phyloP scores from a whole-genome alignment of 1,140 invertebrate species.

The Lordiphosa mommai region DNA sequence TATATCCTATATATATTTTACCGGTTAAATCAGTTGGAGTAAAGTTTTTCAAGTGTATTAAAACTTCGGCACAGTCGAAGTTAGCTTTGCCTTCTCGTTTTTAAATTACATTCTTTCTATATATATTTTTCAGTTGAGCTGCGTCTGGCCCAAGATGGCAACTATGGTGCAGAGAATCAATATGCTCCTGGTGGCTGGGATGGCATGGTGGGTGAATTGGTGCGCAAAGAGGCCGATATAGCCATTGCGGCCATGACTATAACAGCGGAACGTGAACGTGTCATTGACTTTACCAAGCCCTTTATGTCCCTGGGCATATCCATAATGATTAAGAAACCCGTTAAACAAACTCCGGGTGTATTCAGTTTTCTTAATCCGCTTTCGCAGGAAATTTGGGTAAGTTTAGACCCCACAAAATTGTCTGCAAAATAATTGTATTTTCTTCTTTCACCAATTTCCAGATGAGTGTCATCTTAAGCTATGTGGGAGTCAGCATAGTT shows the following conservation, averaged over 20 bases:
- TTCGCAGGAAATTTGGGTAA: slow-evolving; percentile 97
- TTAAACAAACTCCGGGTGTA: slow-evolving; percentile 94
- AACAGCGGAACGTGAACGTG: slow-evolving; percentile 94
- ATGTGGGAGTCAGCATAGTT: slow-evolving; percentile 97
- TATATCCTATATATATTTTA: too few relatives aligned
- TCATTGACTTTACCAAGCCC: slow-evolving; percentile 98
- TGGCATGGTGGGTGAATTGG: slow-evolving; percentile 97
- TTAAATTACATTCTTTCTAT: slow-evolving; percentile 2
- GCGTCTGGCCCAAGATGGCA: slow-evolving; percentile 89
- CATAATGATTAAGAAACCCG: slow-evolving; percentile 97
- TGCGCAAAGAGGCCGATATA: slow-evolving; percentile 97
- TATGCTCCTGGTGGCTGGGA: slow-evolving; percentile 91
- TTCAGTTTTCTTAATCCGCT: slow-evolving; percentile 98
- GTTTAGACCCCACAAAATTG: neutral
- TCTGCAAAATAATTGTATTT: neutral
- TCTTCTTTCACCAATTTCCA: slow-evolving; percentile 43
- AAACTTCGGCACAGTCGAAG: too few relatives aligned
- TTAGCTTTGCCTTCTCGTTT: too few relatives aligned
- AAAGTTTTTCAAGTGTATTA: too few relatives aligned
- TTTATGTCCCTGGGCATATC: slow-evolving; percentile 99
- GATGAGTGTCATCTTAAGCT: slow-evolving; percentile 96
- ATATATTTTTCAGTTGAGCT: slow-evolving; percentile 86
- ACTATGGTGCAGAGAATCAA: slow-evolving; percentile 90
- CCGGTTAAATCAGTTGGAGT: too few relatives aligned
- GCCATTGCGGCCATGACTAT: slow-evolving; percentile 97